These are phyloP conservation scores for Drosophila percnosoma DNA, from an alignment of 2,888 invertebrate species.

Conservation along the genomic window DNA sequence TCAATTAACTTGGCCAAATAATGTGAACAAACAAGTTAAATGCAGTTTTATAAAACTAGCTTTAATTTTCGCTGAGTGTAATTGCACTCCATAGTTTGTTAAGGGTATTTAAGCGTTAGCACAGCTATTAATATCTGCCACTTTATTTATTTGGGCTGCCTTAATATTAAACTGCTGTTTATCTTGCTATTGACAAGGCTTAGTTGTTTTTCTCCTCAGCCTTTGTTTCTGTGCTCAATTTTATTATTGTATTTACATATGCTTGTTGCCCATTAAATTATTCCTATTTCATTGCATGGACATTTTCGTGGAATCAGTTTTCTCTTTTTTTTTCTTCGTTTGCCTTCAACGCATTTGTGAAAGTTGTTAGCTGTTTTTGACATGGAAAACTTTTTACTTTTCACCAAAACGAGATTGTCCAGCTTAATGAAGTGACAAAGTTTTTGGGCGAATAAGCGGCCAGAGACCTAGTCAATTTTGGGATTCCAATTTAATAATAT, in stretches of 20 bases:
- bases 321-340: conserved; percentile 3
- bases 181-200: conserved; percentile 50
- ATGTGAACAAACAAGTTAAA: neutral
- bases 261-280: conserved; percentile 61
- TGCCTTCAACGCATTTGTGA: neutral
- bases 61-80: neutral
- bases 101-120: conserved; percentile 32
- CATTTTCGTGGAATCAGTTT: conserved; percentile 13
- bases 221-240: conserved; percentile 6
- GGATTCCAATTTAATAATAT: neutral
- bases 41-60: neutral
- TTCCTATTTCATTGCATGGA: conserved; percentile 37
- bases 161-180: conserved; percentile 65
- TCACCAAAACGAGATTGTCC: neutral
- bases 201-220: conserved; percentile 9
- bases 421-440: conserved; percentile 13
- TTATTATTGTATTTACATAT: conserved; percentile 64
- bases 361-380: conserved; percentile 23
- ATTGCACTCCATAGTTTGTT: neutral
- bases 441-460: neutral
- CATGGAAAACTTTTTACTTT: conserved; percentile 29
- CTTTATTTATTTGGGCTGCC: conserved; percentile 61
- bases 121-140: neutral
- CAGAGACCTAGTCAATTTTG: neutral
- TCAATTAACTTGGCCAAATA: neutral